Base-by-base conservation (phyloP, 2,113 vertebrate species). In the Larimichthys polyactis region DNA sequence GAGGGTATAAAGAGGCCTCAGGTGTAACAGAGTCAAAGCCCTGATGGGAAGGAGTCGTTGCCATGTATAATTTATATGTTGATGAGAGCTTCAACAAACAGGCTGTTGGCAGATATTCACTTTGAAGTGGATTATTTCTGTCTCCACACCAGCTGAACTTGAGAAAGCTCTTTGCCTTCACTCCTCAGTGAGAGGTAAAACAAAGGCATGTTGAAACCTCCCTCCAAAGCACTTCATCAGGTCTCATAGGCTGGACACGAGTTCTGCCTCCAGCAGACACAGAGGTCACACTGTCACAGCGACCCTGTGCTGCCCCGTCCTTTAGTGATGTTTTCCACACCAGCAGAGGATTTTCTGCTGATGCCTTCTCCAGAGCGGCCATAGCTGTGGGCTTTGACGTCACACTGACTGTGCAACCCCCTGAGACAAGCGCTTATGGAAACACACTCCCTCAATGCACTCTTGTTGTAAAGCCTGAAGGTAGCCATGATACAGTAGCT, bases 391-490 rank as follows among this genome's bases (percentile, higher is more conserved):
- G 75, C 79, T 75, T 62, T 85, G 82, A 89, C 78, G 65, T 91
- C 89, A 87, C 64, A 0, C 40, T 15, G 75, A 65, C 44, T 49
- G 74, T 54, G 52, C 9, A 8, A 70, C 80, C 75, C 36, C 64
- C 63, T 55, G 79, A 76, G 89, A 86, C 4, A 19, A 60, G 49
- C 20, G 4, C 81, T 73, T 79, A 54, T 74, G 68, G 75, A 82
- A 85, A 65, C 75, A 15, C 71, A 63, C 82, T 52, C 75, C 29
- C 54, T 89, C 82, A 87, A 84, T 88, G 69, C 59, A 7, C 84
- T 75, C 72, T 91, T 90, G 90, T 92, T 89, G 78, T 5, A 36
- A 78, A 84, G 85, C 93, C 90, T 74, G 77, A 75, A 87, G 93
- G 71, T 75, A 79, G 79, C 65, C 27, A 63, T 44, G 64, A 67